These are phyloP conservation scores for Euzetes globulus DNA, from an alignment of 2,888 invertebrate genomes.

Conservation along the genomic window DNA sequence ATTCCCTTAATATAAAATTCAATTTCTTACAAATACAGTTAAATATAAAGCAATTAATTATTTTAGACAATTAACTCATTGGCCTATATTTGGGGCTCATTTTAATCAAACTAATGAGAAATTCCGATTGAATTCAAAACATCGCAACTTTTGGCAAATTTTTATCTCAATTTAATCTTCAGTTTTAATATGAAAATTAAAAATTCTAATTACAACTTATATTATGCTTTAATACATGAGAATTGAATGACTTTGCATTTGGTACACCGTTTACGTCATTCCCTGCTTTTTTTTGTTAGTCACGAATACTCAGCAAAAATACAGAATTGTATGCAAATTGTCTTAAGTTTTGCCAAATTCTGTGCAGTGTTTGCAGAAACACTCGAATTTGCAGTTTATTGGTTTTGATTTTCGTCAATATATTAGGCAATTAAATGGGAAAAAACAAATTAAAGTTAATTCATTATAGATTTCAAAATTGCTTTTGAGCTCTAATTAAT, in stretches of 20 bases:
- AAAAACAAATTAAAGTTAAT: too few species aligned
- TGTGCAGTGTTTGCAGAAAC: not conserved
- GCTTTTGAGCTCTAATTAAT: too few species aligned
- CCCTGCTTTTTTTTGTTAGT: not conserved
- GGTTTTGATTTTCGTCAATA: not conserved
- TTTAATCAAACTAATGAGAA: not conserved
- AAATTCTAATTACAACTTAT: not conserved
- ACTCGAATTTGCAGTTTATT: not conserved
- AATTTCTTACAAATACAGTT: not conserved
- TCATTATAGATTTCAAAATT: too few species aligned
- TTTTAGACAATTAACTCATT: not conserved
- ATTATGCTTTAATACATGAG: not conserved
- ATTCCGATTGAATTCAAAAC: not conserved
- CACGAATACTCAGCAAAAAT: slow-evolving; percentile 14
- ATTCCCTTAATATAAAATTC: not conserved
- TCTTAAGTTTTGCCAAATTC: not conserved
- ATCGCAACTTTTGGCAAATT: not conserved
- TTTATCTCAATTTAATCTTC: not conserved
- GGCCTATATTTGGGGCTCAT: not conserved
- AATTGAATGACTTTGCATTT: not conserved
- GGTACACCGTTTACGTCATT: not conserved
- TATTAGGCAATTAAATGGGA: too few species aligned
- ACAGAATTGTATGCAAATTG: not conserved
- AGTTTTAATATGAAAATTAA: not conserved
- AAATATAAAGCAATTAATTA: not conserved